Evolutionary conservation across 2,113 vertebrate species (phyloP).

Genomic region (Xiphophorus maculatus): DNA sequence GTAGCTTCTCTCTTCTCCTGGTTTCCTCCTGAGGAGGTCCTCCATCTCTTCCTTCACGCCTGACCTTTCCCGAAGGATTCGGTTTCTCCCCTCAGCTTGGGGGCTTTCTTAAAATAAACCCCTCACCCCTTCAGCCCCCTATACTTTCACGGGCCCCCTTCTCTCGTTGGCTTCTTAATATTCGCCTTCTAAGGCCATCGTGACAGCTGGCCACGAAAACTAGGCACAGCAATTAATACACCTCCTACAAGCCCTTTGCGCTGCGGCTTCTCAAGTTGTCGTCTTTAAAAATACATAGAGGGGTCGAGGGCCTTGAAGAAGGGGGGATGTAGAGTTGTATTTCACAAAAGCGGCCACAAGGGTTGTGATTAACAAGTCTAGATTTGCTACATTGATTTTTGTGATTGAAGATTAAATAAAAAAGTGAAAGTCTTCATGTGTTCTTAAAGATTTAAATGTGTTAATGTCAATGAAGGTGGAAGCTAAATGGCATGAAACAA

Average conservation of each 20-base stretch:
- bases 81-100: conserved; percentile 80
- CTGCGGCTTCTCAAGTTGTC: conserved; percentile 70
- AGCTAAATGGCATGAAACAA: conserved; percentile 21
- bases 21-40: conserved; percentile 49
- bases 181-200: conserved; percentile 85
- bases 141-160: conserved; percentile 60
- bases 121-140: conserved; percentile 61
- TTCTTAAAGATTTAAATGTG: neutral
- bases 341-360: conserved; percentile 36
- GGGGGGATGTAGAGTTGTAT: conserved; percentile 17
- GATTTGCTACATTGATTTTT: neutral
- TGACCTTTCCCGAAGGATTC: conserved; percentile 85
- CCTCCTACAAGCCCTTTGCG: conserved; percentile 57
- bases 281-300: conserved; percentile 62
- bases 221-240: conserved; percentile 77
- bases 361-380: neutral
- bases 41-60: conserved; percentile 69
- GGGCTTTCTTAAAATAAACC: conserved; percentile 82
- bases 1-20: conserved; percentile 43
- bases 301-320: conserved; percentile 18
- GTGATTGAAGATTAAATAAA: neutral
- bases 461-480: neutral
- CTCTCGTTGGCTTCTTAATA: conserved; percentile 75
- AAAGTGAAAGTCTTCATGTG: neutral
- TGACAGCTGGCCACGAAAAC: conserved; percentile 78